Percentiles rank a stretch among this genome's conserved stretches.
Conservation (phyloP, 2,113 vertebrate species). For the Ptyas mucosa region DNA sequence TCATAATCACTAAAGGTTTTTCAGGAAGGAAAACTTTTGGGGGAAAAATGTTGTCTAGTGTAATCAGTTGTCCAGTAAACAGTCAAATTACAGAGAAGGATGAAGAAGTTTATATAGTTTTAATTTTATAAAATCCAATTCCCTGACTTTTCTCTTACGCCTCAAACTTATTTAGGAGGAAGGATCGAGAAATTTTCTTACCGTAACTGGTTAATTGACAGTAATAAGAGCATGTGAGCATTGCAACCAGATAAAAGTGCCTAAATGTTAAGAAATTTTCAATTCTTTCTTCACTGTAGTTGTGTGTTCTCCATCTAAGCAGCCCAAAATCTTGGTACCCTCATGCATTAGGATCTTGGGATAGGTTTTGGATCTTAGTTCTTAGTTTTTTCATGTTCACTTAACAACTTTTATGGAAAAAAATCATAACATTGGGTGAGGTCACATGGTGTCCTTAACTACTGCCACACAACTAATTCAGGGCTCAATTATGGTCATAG, state of each 20-base stretch:
- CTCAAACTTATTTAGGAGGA: not conserved
- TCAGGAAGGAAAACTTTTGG: too few species aligned
- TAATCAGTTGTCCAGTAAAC: not conserved
- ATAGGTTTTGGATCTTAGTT: not conserved
- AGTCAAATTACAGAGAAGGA: not conserved
- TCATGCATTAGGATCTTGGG: not conserved
- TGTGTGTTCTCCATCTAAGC: too few species aligned
- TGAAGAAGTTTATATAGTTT: not conserved
- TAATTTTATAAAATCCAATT: not conserved
- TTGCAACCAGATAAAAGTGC: not conserved
- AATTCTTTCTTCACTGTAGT: not conserved
- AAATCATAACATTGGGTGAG: too few species aligned
- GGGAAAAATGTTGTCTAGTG: too few species aligned
- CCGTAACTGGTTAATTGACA: not conserved
- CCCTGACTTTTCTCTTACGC: not conserved
- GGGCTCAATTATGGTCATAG: too few species aligned
- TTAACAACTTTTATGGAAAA: too few species aligned
- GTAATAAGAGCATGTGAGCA: not conserved
- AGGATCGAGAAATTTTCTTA: not conserved
- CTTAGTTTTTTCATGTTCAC: not conserved
- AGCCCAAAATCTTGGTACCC: not conserved
- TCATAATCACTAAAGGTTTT: not conserved
- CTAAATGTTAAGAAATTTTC: not conserved
- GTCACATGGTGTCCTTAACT: too few species aligned
- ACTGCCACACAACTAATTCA: too few species aligned